phyloP scores from a whole-genome alignment of 2,113 vertebrate genomes.

The Stegastes partitus region DNA sequence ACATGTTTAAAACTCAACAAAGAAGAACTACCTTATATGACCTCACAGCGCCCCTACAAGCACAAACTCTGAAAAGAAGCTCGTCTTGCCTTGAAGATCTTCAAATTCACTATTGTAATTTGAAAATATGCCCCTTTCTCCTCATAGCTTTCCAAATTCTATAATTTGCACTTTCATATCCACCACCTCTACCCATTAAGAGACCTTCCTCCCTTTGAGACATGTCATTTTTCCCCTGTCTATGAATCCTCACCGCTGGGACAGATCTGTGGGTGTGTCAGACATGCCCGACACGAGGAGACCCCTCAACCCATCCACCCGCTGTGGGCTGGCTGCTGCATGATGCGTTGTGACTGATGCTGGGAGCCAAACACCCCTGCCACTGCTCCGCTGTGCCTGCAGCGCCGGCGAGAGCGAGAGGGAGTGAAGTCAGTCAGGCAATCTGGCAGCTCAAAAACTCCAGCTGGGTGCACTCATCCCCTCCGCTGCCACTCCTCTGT shows the following conservation, averaged over 20 bases:
- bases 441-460: constrained; percentile 50
- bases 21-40: constrained; percentile 51
- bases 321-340: constrained; percentile 47
- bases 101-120: constrained; percentile 1
- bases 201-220: constrained; percentile 11
- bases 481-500: constrained; percentile 39
- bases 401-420: constrained; percentile 16
- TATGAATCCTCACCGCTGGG: constrained; percentile 9
- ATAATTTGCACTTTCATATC: constrained; percentile 38
- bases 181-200: neutral
- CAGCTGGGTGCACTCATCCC: constrained; percentile 61
- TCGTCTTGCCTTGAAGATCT: constrained; percentile 6
- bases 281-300: constrained; percentile 53
- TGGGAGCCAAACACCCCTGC: constrained; percentile 48
- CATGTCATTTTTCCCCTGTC: neutral
- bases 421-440: constrained; percentile 57
- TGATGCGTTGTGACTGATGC: constrained; percentile 68
- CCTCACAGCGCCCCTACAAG: constrained; percentile 36
- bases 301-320: constrained; percentile 35
- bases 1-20: constrained; percentile 59
- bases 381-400: constrained; percentile 40
- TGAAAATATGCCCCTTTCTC: constrained; percentile 22
- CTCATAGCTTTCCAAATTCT: constrained; percentile 9
- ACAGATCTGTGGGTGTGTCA: constrained; percentile 50
- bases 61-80: constrained; percentile 15